Conservation (phyloP, 2,888 invertebrate genomes). For the Lasiommata megera region DNA sequence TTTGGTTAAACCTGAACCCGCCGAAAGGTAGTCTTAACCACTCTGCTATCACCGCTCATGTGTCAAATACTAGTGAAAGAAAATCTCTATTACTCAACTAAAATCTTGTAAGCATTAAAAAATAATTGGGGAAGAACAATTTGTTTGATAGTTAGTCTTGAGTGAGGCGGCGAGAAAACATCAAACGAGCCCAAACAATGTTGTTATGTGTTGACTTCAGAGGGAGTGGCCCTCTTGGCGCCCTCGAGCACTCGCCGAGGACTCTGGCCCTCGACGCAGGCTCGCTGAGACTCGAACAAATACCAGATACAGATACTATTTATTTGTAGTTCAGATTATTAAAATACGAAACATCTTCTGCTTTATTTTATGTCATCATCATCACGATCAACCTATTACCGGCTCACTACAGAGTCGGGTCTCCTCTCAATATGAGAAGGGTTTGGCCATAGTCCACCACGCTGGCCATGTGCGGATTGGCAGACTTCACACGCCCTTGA, state of each 20-base stretch:
- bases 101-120: not conserved
- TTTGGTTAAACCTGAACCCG: no score
- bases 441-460: no score
- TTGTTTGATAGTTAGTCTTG: slow-evolving; percentile 23
- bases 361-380: no score
- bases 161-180: slow-evolving; percentile 26
- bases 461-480: no score
- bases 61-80: no score
- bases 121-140: slow-evolving; percentile 11
- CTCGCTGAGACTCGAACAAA: slow-evolving; percentile 24
- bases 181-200: slow-evolving; percentile 33
- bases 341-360: not conserved
- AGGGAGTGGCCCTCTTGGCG: slow-evolving; percentile 27
- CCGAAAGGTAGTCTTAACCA: no score
- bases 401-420: no score
- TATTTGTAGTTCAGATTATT: not conserved
- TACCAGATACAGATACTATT: slow-evolving; percentile 21
- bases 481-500: no score
- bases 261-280: slow-evolving; percentile 24
- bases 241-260: slow-evolving; percentile 25
- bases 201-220: slow-evolving; percentile 28
- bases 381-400: no score
- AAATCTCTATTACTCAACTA: not conserved
- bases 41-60: no score
- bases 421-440: no score